Evolutionary conservation across 53 echinoderm and acorn worm genomes (phyloP).

Genomic region (Paracentrotus lividus): DNA sequence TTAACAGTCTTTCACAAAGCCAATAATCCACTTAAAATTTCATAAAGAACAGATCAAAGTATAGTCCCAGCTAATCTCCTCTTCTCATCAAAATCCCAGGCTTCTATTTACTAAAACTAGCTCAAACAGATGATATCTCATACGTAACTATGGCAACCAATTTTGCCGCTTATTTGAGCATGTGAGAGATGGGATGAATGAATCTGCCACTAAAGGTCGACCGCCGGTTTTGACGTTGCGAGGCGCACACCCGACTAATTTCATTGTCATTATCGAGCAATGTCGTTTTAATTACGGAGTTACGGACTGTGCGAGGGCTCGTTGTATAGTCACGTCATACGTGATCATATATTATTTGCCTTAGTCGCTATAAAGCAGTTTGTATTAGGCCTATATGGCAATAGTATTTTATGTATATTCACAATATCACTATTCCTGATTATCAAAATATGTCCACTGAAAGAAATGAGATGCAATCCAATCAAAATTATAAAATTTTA

Average conservation of each 20-base stretch:
- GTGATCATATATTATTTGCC: neutral
- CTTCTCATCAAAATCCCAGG: neutral
- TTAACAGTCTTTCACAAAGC: neutral
- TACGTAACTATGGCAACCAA: slow-evolving; percentile 15
- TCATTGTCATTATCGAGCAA: slow-evolving; percentile 46
- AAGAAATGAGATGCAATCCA: neutral
- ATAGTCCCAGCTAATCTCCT: neutral
- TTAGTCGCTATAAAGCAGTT: neutral
- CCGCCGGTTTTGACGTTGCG: neutral
- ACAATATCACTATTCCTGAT: neutral
- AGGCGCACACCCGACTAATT: slow-evolving; percentile 7
- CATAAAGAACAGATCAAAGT: slow-evolving; percentile 2
- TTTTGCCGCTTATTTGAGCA: slow-evolving; percentile 49
- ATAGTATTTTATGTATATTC: too few relatives aligned
- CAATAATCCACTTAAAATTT: slow-evolving; percentile 7
- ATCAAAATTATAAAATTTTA: too few relatives aligned
- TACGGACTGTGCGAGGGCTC: neutral
- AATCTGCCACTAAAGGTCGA: slow-evolving; percentile 14
- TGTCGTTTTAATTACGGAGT: slow-evolving; percentile 28
- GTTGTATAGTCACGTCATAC: neutral
- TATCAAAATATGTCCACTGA: neutral
- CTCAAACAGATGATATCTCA: slow-evolving; percentile 49
- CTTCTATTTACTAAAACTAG: neutral
- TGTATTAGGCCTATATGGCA: too few relatives aligned
- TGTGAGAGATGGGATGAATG: neutral